Evolutionary conservation across 30 jellyfish, hydroid and myxozoan species (phyloP).

Genomic region (Hydra vulgaris): DNA sequence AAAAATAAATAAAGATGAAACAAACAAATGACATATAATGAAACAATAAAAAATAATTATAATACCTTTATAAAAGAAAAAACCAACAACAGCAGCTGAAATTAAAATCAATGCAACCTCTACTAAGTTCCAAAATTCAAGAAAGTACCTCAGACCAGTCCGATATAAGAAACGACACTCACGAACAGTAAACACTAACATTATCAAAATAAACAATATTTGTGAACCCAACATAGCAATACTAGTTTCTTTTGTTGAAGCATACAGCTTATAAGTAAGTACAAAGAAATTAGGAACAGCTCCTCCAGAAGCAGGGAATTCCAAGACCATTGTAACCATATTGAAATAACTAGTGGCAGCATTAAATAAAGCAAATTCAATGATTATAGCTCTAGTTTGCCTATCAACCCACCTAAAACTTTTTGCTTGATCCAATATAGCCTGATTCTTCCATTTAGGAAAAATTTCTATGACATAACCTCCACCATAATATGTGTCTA

Average conservation of each 20-base stretch:
- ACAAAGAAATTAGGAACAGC: too few relatives aligned
- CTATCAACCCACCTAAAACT: too few relatives aligned
- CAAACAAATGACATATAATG: not conserved
- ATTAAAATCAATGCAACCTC: slow-evolving; percentile 47
- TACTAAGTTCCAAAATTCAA: slow-evolving; percentile 82
- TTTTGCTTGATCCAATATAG: too few relatives aligned
- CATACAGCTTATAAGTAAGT: slow-evolving; percentile 71
- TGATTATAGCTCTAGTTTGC: too few relatives aligned
- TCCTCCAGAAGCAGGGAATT: too few relatives aligned
- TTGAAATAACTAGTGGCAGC: too few relatives aligned
- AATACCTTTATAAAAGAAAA: slow-evolving; percentile 38
- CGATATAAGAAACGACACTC: slow-evolving; percentile 47
- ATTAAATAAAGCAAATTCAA: too few relatives aligned
- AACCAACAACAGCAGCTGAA: slow-evolving; percentile 79
- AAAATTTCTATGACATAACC: too few relatives aligned
- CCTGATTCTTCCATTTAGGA: too few relatives aligned
- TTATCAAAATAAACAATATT: slow-evolving; percentile 49
- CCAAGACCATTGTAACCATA: too few relatives aligned
- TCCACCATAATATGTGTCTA: too few relatives aligned
- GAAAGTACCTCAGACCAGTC: slow-evolving; percentile 41
- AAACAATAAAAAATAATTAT: not conserved
- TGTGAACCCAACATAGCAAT: slow-evolving; percentile 64
- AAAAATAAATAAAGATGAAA: not conserved
- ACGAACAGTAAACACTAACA: slow-evolving; percentile 57
- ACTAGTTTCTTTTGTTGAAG: slow-evolving; percentile 72